Evolutionary conservation across 2,797 vertebrate genomes (phyloP), one percentile per base, ranked within the genome.

Genomic region (Myripristis jacobus): DNA sequence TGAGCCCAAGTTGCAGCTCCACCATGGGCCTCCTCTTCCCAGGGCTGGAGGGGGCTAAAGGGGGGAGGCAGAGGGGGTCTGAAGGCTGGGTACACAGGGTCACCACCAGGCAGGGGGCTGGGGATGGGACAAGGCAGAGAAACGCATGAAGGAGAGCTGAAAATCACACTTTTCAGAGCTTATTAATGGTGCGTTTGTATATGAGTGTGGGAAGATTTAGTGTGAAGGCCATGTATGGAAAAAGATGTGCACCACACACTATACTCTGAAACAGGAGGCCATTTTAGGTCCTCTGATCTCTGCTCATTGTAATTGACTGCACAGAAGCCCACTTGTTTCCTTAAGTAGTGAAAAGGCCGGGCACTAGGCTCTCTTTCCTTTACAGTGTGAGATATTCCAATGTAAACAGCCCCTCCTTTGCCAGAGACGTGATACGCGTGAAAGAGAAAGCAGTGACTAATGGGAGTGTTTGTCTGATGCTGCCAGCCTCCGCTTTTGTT

Each of bases 1-100:
- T 96, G 95, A 97, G 95, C 84, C 79, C 70, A 84, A 92, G 91
- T 88, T 84, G 29, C 77, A 91, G 87, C 90, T 92, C 88, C 81
- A 70, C 89, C 90, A 44, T 65, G 91, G 92, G 89, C 90, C 88
- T 87, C 90, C 89, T 89, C 90, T 89, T 92, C 88, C 88, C 90
- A 88, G 81, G 91, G 79, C 88, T 86, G 81, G 77, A 75, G 86
- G 88, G 82, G 89, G 77, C 73, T 22, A 56, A 16, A 5, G 80
- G 72, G 68, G 78, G 80, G 70, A 78, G 54, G 73, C 66, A 78
- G 70, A 43, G 65, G 81, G 87, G 85, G 83, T 87, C 78, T 90
- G 87, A 87, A 86, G 90, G 87, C 82, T 85, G 85, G 83, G 76
- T 82, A 73, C 86, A 80, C 67, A 29, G 75, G 79, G 92, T 93